These are phyloP conservation scores for Drosophila pachea DNA, from an alignment of 1,140 invertebrate species.

Conservation along the genomic window DNA sequence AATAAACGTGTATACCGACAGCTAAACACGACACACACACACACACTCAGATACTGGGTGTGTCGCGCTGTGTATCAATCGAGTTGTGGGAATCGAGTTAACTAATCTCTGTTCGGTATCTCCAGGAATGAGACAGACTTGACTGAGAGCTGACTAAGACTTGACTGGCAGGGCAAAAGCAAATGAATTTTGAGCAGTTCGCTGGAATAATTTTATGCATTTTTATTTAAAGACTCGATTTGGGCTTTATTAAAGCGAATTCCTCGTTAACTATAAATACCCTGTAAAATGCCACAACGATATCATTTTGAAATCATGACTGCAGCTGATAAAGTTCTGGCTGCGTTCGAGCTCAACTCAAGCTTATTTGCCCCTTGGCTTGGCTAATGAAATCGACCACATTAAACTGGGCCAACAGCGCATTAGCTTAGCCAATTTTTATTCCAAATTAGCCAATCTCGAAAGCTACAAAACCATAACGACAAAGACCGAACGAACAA, in stretches of 20 bases:
- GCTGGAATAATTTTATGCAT: neutral
- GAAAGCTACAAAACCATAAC: slow-evolving; percentile 61
- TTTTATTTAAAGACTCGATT: slow-evolving; percentile 1
- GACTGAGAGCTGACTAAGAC: slow-evolving; percentile 1
- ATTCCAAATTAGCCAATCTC: slow-evolving; percentile 60
- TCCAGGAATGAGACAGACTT: neutral
- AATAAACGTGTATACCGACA: slow-evolving; percentile 14
- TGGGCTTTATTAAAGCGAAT: neutral
- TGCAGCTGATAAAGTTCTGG: neutral
- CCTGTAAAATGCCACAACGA: too few relatives aligned
- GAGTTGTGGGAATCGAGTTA: slow-evolving; percentile 1
- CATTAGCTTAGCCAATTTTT: slow-evolving; percentile 45
- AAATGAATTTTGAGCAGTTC: neutral
- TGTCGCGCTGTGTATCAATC: slow-evolving; percentile 9
- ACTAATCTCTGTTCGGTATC: slow-evolving; percentile 8
- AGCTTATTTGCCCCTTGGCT: neutral
- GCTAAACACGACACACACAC: neutral
- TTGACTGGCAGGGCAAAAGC: neutral
- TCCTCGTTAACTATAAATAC: neutral
- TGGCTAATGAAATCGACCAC: neutral
- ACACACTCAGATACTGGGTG: neutral
- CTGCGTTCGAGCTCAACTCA: neutral
- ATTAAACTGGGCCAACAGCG: slow-evolving; percentile 35
- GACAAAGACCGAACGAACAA: slow-evolving; percentile 2
- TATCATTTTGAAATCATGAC: too few relatives aligned